These are phyloP conservation scores for Pseudeuparius sepicola DNA, from an alignment of 2,888 invertebrate genomes.

Conservation along the genomic window DNA sequence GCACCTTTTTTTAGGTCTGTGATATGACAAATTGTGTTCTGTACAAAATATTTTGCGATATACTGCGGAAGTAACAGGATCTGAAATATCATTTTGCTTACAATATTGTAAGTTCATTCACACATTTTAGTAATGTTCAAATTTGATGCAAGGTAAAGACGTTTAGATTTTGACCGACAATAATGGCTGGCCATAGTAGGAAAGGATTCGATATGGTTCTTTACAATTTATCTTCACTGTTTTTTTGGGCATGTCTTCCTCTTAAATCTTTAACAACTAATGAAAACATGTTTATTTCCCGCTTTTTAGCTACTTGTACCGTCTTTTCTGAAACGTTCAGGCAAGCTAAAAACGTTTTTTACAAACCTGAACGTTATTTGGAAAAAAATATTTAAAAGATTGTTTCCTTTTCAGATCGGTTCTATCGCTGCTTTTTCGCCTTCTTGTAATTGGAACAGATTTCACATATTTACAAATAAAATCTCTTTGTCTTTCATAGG, in stretches of 20 bases:
- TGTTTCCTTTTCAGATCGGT: no score
- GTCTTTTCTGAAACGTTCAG: slow-evolving; percentile 1
- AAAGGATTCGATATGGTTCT: slow-evolving; percentile 2
- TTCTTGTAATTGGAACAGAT: no score
- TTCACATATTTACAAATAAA: no score
- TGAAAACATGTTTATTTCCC: slow-evolving; percentile 1
- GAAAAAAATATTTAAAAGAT: no score
- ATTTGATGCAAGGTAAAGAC: slow-evolving; percentile 1
- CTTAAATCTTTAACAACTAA: neutral
- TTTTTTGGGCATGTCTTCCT: slow-evolving; percentile 1
- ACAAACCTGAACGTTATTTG: no score
- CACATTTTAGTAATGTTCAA: slow-evolving; percentile 2
- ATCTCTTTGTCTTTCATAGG: no score
- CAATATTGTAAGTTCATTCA: neutral
- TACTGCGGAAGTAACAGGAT: slow-evolving; percentile 2
- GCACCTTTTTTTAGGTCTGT: slow-evolving; percentile 3
- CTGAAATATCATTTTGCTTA: slow-evolving; percentile 1
- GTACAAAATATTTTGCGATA: slow-evolving; percentile 1
- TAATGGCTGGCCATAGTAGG: no score
- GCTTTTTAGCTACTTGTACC: neutral
- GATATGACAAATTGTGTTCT: slow-evolving; percentile 1
- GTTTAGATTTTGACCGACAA: slow-evolving; percentile 1
- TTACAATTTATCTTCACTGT: neutral
- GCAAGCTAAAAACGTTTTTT: slow-evolving; percentile 3
- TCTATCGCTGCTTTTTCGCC: no score